Evolutionary conservation across 2,888 invertebrate species (phyloP), one percentile per base, ranked within the genome.

Genomic region (Pseudococcus viburni): DNA sequence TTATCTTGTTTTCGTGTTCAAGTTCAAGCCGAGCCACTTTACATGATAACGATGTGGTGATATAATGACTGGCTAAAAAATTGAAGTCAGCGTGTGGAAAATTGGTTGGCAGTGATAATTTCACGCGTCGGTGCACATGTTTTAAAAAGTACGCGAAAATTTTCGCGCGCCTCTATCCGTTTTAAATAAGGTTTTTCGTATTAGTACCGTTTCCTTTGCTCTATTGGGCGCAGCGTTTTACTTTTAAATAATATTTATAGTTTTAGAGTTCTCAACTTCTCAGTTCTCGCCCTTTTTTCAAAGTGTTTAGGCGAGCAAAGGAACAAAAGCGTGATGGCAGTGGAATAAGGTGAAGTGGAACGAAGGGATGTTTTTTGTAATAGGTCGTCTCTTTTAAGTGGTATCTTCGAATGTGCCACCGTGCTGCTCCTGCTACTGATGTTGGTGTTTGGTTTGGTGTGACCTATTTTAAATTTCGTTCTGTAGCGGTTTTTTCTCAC

Each of bases 31-130:
- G 55, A 55, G 55, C 55, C 55, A 68, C 68, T 68, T 68, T 68
- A 68, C 68, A 68, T 68, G 68, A 68, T 68, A 68, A 68, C 68
- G 68, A 68, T 68, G 68, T 68, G 68, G 68, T 68, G 68, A 68
- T 68, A 68, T 26, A 68, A 68, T 68, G 68, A 68, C 68, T 68
- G 26, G 68, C 68, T 68, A 26, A 22, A 26, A 42, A 68, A 68
- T 68, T 26, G 68, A 68, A 68, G 68, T 68, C 68, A 68, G 68
- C 9, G 26, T 68, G 68, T 68, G 68, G 68, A 68, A 68, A 68
- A 68, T 68, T 68, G 68, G 22, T 68, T 26, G 68, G 68, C 68
- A 26, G 68, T 68, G 68, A 68, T 26, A 68, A 68, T 68, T 68
- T 68, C 68, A 68, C 22, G 68, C 68, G 26, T 68, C 68, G 26